Percentiles rank a stretch among this genome's conserved stretches.
Conservation (phyloP, 2,113 vertebrate species). For the Echinops telfairi region DNA sequence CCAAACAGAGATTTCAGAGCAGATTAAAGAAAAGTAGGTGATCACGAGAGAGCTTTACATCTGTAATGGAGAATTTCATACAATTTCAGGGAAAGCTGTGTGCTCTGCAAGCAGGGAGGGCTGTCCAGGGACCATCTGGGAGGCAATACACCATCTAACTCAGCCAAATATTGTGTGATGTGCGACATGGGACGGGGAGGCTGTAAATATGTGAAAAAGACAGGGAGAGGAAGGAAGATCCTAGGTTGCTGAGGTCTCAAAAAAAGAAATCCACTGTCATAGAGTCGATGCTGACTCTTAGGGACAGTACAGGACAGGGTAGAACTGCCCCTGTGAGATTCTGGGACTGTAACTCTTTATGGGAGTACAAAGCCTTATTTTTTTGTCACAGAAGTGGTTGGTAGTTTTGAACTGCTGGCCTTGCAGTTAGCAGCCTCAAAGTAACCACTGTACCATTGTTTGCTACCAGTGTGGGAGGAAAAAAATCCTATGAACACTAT, state of each 20-base stretch:
- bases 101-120: not conserved
- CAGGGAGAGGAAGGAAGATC: not conserved
- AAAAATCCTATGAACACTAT: not conserved
- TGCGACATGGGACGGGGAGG: not conserved
- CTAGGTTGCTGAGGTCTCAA: not conserved
- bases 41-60: not conserved
- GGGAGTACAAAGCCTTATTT: no score
- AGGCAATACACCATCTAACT: not conserved
- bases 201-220: not conserved
- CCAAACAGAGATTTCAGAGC: conserved; percentile 38
- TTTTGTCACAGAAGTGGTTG: no score
- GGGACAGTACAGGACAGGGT: no score
- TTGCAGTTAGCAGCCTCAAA: not conserved
- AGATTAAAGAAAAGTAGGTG: conserved; percentile 53
- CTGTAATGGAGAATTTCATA: not conserved
- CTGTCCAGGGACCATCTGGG: not conserved
- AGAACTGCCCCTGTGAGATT: no score
- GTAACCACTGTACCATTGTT: not conserved
- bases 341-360: no score
- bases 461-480: not conserved
- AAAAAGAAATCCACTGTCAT: no score
- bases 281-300: no score
- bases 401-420: no score
- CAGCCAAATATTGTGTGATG: not conserved
- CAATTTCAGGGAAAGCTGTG: not conserved